Percentiles rank a stretch among this genome's conserved stretches.
phyloP scores from a whole-genome alignment of 2,113 vertebrate genomes.

The Octodon degus region DNA sequence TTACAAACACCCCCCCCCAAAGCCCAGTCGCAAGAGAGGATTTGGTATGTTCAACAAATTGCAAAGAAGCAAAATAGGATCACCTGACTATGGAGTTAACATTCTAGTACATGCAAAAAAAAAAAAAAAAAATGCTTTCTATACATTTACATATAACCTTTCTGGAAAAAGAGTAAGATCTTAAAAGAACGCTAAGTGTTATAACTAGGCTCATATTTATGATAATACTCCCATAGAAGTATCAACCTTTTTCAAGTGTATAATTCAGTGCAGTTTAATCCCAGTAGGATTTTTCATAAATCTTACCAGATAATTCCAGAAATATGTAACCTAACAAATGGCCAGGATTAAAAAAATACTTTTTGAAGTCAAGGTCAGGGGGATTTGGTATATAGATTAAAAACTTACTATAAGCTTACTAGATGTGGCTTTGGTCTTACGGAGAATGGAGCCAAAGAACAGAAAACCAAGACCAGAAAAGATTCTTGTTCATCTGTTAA shows the following conservation, averaged over 20 bases:
- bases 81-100: not conserved
- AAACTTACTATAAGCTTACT: not conserved
- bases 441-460: not conserved
- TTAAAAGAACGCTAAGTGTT: not conserved
- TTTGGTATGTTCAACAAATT: not conserved
- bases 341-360: not conserved
- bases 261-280: not conserved
- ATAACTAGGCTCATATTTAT: not conserved
- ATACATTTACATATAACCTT: not conserved
- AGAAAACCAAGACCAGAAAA: constrained; percentile 35
- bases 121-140: not conserved
- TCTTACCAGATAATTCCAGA: not conserved
- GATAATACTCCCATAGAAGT: constrained; percentile 28
- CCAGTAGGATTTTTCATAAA: not conserved
- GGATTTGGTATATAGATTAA: not conserved
- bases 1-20: not conserved
- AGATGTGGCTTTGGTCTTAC: not conserved
- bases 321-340: not conserved
- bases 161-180: constrained; percentile 10
- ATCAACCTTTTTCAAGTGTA: not conserved
- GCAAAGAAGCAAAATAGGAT: not conserved
- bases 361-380: not conserved
- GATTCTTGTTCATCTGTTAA: not conserved
- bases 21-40: not conserved
- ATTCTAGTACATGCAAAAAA: not conserved